Base-by-base conservation (phyloP, 2,113 vertebrate species). In the Prietella phreatophila region DNA sequence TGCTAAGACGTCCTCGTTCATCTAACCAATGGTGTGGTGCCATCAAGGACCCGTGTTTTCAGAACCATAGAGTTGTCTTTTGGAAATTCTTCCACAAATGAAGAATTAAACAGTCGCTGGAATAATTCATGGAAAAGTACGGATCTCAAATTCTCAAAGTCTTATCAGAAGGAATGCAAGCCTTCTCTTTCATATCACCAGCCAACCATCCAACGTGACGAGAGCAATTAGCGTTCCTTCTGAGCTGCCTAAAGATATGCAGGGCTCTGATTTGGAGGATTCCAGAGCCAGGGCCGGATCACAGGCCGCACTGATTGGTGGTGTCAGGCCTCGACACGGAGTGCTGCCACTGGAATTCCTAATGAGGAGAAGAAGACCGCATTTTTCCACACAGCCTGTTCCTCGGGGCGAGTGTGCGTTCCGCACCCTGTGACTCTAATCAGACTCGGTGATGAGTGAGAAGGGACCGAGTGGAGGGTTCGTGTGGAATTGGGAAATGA, bases 1-100 rank as follows among this genome's bases (percentile, higher is more conserved):
- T 85, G 85, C 91, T 92, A 81, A 87, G 93, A 94, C 90, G 90
- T 92, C 92, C 84, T 88, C 92, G 94, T 95, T 94, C 91, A 93
- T 96, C 94, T 94, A 93, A 87, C 91, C 91, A 93, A 94, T 93
- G 92, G 90, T 90, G 88, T 90, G 90, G 92, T 91, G 92, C 93
- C 93, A 93, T 94, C 93, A 93, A 85, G 86, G 91, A 89, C 89
- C 90, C 87, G 55, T 90, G 88, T 63, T 92, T 93, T 93, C 91
- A 27, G 69, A 61, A 3, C 33, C 14, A 22, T 56, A 9, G 8
- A 19, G 13, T 1, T 2, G 19, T 22, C 20, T 55, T 47, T 20
- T 30, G 69, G 56, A 63, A 61, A 76, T 33, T 22, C 3, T 33
- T 22, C 3, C 3, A 39, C 14, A 17, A 5, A 76, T 83, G n/a